Evolutionary conservation across 2,113 vertebrate species (phyloP).

Genomic region (Heptranchias perlo): DNA sequence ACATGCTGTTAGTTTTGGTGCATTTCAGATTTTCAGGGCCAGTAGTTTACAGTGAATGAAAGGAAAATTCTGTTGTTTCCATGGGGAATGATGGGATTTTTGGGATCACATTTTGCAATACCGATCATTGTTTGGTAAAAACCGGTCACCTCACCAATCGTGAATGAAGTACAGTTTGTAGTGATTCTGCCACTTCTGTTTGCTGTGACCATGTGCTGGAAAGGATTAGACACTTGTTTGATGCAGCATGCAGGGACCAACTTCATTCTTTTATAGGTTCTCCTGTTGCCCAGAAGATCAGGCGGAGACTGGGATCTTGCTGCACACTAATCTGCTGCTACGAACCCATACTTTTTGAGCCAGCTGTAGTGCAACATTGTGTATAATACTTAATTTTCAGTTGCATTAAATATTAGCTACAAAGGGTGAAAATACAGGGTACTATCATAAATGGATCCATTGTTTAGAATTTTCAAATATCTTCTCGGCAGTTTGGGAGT

Average conservation of each 20-base stretch:
- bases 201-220: background rate
- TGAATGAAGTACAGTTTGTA: too few species aligned
- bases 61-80: background rate
- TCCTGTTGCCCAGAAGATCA: background rate
- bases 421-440: too few species aligned
- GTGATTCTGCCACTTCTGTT: background rate
- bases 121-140: background rate
- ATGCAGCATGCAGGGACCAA: background rate
- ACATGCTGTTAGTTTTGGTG: background rate
- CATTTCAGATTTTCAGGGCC: background rate
- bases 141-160: background rate
- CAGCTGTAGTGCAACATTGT: background rate
- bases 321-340: background rate
- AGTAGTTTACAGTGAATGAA: background rate
- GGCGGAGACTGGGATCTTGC: background rate
- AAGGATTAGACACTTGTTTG: background rate
- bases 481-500: background rate
- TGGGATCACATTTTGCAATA: slow-evolving; percentile 2
- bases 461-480: background rate
- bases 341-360: background rate
- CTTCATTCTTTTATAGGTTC: background rate
- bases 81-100: background rate
- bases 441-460: background rate
- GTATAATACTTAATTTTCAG: background rate
- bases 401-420: background rate